These are phyloP conservation scores for Colletes gigas DNA, from an alignment of 1,140 invertebrate species.

Conservation along the genomic window DNA sequence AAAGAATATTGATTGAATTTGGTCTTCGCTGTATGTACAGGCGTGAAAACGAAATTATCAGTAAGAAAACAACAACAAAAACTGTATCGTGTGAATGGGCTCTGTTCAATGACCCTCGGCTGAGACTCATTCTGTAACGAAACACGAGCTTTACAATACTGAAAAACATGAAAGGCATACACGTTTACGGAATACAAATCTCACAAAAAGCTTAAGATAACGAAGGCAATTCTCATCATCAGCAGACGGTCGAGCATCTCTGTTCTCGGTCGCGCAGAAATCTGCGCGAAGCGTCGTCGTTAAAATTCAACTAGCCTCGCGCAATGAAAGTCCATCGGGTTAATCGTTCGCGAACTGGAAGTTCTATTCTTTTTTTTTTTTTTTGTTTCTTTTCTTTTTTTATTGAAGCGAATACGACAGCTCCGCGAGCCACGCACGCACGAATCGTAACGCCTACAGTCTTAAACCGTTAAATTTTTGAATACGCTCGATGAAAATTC, in stretches of 20 bases:
- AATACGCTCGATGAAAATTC: slow-evolving; percentile 68
- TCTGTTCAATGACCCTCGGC: neutral
- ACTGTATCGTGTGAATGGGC: no score
- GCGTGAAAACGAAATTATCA: no score
- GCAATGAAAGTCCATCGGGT: slow-evolving; percentile 58
- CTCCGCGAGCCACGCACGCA: slow-evolving; percentile 35
- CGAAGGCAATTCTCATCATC: neutral
- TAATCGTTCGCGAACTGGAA: slow-evolving; percentile 21
- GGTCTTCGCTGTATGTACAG: no score
- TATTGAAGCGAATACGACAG: slow-evolving; percentile 70
- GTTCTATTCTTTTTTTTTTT: slow-evolving; percentile 18
- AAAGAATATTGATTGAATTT: no score
- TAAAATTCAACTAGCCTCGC: slow-evolving; percentile 65
- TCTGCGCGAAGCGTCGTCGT: slow-evolving; percentile 11
- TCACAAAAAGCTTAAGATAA: neutral
- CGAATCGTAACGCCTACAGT: slow-evolving; percentile 54
- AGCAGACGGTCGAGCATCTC: neutral
- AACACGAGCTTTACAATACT: neutral
- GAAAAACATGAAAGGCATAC: slow-evolving; percentile 7
- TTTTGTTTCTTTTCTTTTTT: slow-evolving; percentile 58
- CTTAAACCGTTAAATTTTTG: slow-evolving; percentile 60
- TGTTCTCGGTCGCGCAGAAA: slow-evolving; percentile 1
- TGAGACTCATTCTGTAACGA: neutral
- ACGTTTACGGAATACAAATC: neutral
- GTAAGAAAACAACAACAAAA: no score